Base-by-base conservation (phyloP, 1,140 invertebrate genomes). In the Nautilus pompilius region DNA sequence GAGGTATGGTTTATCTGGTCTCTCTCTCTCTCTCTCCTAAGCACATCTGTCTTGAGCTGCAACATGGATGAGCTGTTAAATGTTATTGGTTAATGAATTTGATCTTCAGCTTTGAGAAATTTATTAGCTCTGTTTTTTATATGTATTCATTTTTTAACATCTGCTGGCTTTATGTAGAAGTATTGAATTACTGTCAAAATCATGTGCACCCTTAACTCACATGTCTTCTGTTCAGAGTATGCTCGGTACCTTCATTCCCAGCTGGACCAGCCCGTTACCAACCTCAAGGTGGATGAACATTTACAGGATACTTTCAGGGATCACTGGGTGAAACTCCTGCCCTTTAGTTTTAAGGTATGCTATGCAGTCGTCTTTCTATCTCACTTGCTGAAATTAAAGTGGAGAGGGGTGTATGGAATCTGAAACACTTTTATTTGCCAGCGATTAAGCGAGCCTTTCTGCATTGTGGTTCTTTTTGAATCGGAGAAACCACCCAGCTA, bases 201-300 rank as follows among this genome's bases (percentile, higher is more conserved):
- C 24, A 10, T 53, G 10, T 53, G 49, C 24, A 53, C 10, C 24
- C 10, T 53, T 10, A 13, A 53, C 13, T n/a, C 5, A n/a, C n/a
- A n/a, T n/a, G n/a, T n/a, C n/a, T 48, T 62, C 48, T 29, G 64
- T 65, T 28, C 67, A 78, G 77, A 79, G 66, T 78, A 79, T 71
- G 72, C 69, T 13, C 65, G 77, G 51, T 79, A 76, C 62, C 60
- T 78, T 33, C 77, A 79, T 68, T 54, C 72, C 24, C 69, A 73
- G 36, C 46, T 79, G 20, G 77, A 79, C 22, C 32, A 58, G 10
- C 68, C 73, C 5, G 36, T 79, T 6, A 30, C 57, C 32, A 45
- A 68, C 13, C 48, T 79, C 28, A 61, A 73, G 6, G 56, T 72
- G 20, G 77, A 78, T 60, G 54, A 63, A 51, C 70, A 72, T 63